Evolutionary conservation across 2,888 invertebrate species (phyloP).

Genomic region (Noctuana brunneofusca): DNA sequence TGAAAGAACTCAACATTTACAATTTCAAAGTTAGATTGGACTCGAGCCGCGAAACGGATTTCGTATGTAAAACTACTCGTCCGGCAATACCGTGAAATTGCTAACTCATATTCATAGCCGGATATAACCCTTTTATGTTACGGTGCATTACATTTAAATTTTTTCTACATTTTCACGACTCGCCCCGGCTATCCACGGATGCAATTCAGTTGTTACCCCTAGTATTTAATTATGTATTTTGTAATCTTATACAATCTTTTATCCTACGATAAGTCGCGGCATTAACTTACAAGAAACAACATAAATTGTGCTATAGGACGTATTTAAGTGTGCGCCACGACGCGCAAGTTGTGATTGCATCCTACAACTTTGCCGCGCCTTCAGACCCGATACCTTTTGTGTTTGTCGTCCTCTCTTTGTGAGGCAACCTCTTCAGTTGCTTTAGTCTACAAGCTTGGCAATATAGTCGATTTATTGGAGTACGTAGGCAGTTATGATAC

Average conservation of each 20-base stretch:
- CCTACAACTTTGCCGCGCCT: conserved; percentile 61
- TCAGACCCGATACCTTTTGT: conserved; percentile 68
- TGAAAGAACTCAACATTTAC: conserved; percentile 36
- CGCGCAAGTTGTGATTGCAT: conserved; percentile 73
- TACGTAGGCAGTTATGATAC: neutral
- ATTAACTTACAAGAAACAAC: neutral
- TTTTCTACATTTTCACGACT: too few species aligned
- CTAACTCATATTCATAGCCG: conserved; percentile 41
- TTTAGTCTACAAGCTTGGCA: conserved; percentile 27
- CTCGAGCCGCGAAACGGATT: conserved; percentile 39
- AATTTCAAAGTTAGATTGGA: conserved; percentile 46
- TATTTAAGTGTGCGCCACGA: conserved; percentile 40
- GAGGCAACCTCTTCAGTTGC: conserved; percentile 33
- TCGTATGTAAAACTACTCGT: conserved; percentile 43
- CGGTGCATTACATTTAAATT: too few species aligned
- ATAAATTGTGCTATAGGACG: conserved; percentile 7
- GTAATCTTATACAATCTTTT: neutral
- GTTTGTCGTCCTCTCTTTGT: conserved; percentile 62
- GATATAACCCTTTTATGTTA: conserved; percentile 18
- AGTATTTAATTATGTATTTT: neutral
- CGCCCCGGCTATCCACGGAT: too few species aligned
- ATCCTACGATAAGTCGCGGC: neutral
- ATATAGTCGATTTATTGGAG: conserved; percentile 31
- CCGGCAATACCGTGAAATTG: conserved; percentile 41
- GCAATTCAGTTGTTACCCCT: too few species aligned